A percentile compares a stretch with the other conserved stretches of the same genome.
Conservation (phyloP, 2,113 vertebrate genomes). For the Zapornia atra region DNA sequence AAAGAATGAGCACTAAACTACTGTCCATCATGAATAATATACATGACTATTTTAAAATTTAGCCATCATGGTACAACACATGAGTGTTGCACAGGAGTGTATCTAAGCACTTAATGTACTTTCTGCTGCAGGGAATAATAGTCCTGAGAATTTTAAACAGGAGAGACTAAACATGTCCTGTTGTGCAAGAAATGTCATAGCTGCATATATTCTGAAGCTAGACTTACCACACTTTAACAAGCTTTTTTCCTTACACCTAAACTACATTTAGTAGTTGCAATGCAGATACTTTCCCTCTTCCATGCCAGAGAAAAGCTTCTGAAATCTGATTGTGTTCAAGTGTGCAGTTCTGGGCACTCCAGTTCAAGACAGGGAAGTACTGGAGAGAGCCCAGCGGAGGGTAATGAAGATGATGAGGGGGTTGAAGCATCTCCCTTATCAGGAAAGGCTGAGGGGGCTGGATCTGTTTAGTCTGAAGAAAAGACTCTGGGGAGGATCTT, state of each 20-base stretch:
- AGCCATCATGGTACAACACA: background rate
- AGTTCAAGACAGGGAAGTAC: too few species aligned
- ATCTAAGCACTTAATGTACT: background rate
- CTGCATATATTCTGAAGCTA: background rate
- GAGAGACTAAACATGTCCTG: background rate
- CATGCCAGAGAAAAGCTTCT: background rate
- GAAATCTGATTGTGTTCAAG: background rate
- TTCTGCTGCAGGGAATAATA: background rate
- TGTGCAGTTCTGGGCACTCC: too few species aligned
- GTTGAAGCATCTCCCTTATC: too few species aligned
- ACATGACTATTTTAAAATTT: background rate
- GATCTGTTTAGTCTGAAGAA: too few species aligned
- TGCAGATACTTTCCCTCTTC: background rate
- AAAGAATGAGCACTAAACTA: background rate
- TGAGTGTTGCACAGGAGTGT: background rate
- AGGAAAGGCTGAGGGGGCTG: too few species aligned
- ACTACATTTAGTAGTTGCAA: background rate
- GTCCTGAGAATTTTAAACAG: background rate
- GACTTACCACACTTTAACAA: background rate
- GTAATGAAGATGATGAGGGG: too few species aligned
- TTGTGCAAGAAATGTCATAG: background rate
- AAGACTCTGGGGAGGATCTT: too few species aligned
- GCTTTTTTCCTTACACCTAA: background rate
- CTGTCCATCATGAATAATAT: background rate
- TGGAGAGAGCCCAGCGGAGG: too few species aligned